Conservation (phyloP, 2,797 vertebrate species). For the Chrysolophus pictus region DNA sequence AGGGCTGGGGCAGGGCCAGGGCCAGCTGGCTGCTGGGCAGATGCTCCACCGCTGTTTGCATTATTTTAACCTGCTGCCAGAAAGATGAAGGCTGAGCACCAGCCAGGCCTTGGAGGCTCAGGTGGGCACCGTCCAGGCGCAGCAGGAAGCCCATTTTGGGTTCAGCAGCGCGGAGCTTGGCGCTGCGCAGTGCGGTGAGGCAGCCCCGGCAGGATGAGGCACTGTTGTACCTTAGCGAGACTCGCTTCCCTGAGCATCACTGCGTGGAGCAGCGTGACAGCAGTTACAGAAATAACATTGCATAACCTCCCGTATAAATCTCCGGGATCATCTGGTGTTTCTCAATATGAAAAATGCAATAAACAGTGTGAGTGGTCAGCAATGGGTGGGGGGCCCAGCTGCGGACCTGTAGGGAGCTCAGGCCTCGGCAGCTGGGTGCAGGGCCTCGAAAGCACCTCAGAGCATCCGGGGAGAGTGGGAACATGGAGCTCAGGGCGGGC, state of each 20-base stretch:
- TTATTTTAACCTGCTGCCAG: constrained; percentile 55
- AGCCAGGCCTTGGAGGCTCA: constrained; percentile 1
- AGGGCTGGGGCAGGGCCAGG: not conserved
- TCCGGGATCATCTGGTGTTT: not conserved
- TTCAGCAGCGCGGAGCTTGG: not conserved
- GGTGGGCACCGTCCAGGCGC: constrained; percentile 8
- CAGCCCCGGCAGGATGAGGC: not conserved
- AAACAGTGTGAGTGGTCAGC: not conserved
- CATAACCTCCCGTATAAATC: not conserved
- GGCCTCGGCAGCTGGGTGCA: too few relatives aligned
- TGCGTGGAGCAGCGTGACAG: not conserved
- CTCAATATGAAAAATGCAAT: not conserved
- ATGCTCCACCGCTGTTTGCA: constrained; percentile 8
- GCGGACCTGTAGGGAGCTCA: not conserved
- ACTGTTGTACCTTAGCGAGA: not conserved
- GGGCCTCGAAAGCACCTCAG: not conserved
- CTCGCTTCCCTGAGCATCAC: not conserved
- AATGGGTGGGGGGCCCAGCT: not conserved
- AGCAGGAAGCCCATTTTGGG: not conserved
- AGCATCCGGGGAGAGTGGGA: too few relatives aligned
- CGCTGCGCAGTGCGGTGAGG: not conserved
- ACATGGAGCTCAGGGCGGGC: not conserved
- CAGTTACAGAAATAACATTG: not conserved
- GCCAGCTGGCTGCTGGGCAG: constrained; percentile 1
- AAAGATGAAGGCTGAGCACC: not conserved